Base-by-base conservation (phyloP, 1,140 invertebrate genomes). In the Glomeris maerens region DNA sequence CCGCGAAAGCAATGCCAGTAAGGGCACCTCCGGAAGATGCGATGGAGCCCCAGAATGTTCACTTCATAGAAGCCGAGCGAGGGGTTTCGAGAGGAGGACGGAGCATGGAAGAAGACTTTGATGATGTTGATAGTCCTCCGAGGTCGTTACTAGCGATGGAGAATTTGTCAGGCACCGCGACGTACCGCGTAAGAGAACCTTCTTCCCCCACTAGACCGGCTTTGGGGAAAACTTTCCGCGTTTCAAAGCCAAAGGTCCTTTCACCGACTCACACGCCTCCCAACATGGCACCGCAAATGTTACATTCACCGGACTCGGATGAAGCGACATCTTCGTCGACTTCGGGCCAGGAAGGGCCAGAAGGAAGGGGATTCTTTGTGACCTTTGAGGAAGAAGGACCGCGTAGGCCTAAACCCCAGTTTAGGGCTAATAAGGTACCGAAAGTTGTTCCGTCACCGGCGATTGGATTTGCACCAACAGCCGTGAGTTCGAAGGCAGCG, bases 311-410 rank as follows among this genome's bases (percentile, higher is more conserved):
- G 56, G 56, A 53, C 45, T 47, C 40, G 14, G 40, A 5, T 42
- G 40, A 42, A 7, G 25, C 40, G 40, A 5, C 25, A 36, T 58
- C 49, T 55, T 53, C 54, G 22, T 48, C 55, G 23, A 51, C 52
- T 26, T 44, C 51, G 22, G 48, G 42, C 10, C 49, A 59, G 31
- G 55, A 58, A 38, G 54, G 50, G 47, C 48, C 50, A 23, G 63
- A 57, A 21, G 82, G 88, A 64, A 86, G 87, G 69, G 87, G 88
- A n/a, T 95, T 95, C 69, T 92, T 93, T 64, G 90, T 94, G 61
- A 86, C 86, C 22, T 90, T 94, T 64, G 88, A 91, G 62, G 80
- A 84, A 62, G 80, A 86, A 44, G 49, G 56, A 51, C 87, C 88
- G 2, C 89, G 87, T 64, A 74, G 86, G 59, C 83, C 86, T 1